Conservation (phyloP, 2,113 vertebrate species). For the Willisornis vidua region DNA sequence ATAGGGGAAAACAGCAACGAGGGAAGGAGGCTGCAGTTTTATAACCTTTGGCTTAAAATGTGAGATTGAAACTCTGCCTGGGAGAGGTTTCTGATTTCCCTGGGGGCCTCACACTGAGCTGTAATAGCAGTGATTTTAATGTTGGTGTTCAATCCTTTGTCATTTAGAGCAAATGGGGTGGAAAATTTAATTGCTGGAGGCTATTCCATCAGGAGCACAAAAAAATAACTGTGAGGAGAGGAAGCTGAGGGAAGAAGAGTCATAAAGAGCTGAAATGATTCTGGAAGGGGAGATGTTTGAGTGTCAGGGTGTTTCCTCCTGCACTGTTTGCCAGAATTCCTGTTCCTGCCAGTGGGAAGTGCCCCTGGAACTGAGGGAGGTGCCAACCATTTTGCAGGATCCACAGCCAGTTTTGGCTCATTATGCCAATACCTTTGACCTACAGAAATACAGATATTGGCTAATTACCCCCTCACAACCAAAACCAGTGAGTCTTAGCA, state of each 20-base stretch:
- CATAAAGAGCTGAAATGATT: background rate
- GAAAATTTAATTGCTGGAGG: conserved; percentile 52
- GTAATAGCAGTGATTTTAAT: conserved; percentile 26
- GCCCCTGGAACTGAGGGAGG: background rate
- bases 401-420: background rate
- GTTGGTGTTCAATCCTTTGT: conserved; percentile 48
- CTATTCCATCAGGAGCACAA: background rate
- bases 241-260: background rate
- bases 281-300: background rate
- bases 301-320: background rate
- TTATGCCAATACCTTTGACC: background rate
- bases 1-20: background rate
- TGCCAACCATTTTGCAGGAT: background rate
- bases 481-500: background rate
- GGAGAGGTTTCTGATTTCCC: conserved; percentile 59
- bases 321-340: rapidly evolving
- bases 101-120: background rate
- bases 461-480: background rate
- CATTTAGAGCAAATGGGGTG: conserved; percentile 55
- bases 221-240: background rate
- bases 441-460: background rate
- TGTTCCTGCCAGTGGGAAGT: background rate
- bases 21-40: conserved; percentile 8
- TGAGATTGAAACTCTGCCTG: conserved; percentile 20
- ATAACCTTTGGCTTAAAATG: conserved; percentile 25